Base-by-base conservation (phyloP, 2,113 vertebrate species). In the Callipepla californica region DNA sequence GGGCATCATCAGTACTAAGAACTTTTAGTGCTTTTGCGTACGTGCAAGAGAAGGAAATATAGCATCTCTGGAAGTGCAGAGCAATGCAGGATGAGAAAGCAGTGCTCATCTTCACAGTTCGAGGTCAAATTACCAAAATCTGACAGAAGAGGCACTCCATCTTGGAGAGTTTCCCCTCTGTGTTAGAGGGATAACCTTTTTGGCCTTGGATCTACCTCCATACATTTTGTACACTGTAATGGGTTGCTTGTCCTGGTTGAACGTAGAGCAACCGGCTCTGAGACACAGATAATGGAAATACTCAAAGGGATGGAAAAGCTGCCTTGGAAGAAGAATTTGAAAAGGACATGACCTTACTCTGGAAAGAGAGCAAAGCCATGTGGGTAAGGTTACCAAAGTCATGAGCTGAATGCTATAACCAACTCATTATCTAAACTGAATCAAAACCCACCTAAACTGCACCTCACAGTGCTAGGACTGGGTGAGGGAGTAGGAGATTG, bases 31-130 rank as follows among this genome's bases (percentile, higher is more conserved):
- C 5, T 59, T 40, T 40, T 36, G 65, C 21, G 23, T 30, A 15
- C 3, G 36, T 76, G 55, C 61, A 40, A 68, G 44, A 40, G 77
- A 44, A 85, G 42, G 40, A 20, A 68, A 28, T 14, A 14, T 19
- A 2, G 61, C 2, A 6, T 22, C 57, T 34, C 55, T 48, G 9
- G 16, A 42, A 53, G 51, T 14, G 30, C 34, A 45, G 59, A 32
- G 42, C 40, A 66, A 48, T 30, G 11, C 21, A 25, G 12, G 26
- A 6, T 7, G 28, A 73, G 53, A 0, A 0, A 62, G 36, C 3
- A 48, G 21, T 21, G 20, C 6, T 36, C 23, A 2, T 76, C 8
- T 1, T 0, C 8, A 7, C 3, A 44, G 77, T 13, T 51, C 25
- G 20, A 47, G 21, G 77, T 66, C 38, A 68, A 32, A 28, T 25